Base-by-base conservation (phyloP, 2,888 invertebrate species). In the Lasius platythorax region DNA sequence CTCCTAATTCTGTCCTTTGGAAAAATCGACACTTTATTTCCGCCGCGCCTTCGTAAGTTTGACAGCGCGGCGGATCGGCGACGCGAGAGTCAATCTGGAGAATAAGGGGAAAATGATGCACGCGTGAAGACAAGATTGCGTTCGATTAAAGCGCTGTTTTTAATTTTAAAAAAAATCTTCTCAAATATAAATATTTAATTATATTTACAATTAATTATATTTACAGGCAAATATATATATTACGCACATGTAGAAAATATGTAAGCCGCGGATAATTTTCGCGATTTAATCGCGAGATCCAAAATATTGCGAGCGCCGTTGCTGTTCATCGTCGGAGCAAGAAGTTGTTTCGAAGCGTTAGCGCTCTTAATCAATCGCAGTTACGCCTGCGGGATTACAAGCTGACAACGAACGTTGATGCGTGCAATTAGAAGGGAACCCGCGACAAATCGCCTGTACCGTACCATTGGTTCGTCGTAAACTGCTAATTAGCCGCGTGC, bases 1-100 rank as follows among this genome's bases (percentile, higher is more conserved):
- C 91, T 89, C 89, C 90, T 92, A 90, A 91, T 92, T 92, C 90
- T 90, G 91, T 89, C 88, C 89, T 86, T 90, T 85, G 72, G 89
- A 89, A 89, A 88, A 88, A 91, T 89, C 85, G 87, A 88, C 87
- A 86, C 91, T 90, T 91, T 87, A 87, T 88, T 87, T 84, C 70
- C 61, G 76, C 76, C 72, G 73, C 83, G 74, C 73, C 82, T 78
- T 81, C 85, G 82, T 83, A 82, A 85, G 87, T 90, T 81, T 85
- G 88, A 72, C 78, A 68, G 33, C 11, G 61, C 56, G 53, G 6
- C 68, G 67, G 75, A 79, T 79, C 85, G 82, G 74, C 85, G 82
- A 53, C n/a, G 76, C 61, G 46, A 56, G 50, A 5, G 18, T 15
- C 28, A 15, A 23, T 66, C 46, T 30, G 23, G 37, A 15, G 58